phyloP scores from a whole-genome alignment of 2,113 vertebrate species.

The Rhombomys opimus region DNA sequence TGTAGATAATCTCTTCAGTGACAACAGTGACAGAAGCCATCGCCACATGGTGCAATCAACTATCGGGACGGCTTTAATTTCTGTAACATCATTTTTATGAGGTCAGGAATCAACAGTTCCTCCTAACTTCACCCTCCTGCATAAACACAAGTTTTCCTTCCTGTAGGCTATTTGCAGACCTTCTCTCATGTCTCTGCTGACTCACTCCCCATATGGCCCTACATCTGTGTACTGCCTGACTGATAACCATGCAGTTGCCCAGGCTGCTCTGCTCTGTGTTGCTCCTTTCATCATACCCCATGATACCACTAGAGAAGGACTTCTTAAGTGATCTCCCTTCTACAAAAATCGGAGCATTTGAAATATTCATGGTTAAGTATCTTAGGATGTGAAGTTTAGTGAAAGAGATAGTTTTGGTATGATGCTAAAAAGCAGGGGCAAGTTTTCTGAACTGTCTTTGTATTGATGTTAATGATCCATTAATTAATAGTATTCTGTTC shows the following conservation, averaged over 20 bases:
- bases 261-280: not conserved
- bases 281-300: not conserved
- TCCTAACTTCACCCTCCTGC: not conserved
- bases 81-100: not conserved
- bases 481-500: not conserved
- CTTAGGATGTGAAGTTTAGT: not conserved
- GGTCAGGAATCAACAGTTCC: not conserved
- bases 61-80: not conserved
- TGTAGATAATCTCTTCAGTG: not conserved
- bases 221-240: not conserved
- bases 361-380: not conserved
- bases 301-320: not conserved
- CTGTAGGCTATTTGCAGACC: not conserved
- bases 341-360: not conserved
- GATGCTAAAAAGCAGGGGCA: not conserved
- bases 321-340: not conserved
- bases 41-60: constrained; percentile 6
- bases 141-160: not conserved
- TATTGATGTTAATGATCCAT: not conserved
- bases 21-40: not conserved
- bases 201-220: constrained; percentile 27
- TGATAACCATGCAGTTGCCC: not conserved
- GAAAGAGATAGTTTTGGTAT: not conserved
- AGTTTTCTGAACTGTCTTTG: not conserved
- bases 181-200: not conserved